Evolutionary conservation across 1,140 invertebrate species (phyloP).

Genomic region (Aphaenogaster ashmeadi): DNA sequence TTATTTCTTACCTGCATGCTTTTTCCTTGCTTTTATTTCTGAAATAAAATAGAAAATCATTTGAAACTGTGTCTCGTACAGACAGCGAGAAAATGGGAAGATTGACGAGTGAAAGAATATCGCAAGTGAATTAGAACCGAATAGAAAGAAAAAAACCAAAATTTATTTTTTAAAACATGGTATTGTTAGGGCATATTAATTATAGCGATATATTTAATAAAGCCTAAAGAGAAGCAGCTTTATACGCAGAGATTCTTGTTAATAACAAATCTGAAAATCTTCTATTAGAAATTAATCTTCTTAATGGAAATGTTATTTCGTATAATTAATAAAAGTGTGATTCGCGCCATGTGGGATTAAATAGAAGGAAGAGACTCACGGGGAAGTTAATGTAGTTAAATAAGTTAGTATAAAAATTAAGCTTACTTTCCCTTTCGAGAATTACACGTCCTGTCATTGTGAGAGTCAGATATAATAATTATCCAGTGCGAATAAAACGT

Average conservation of each 20-base stretch:
- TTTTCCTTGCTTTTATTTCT: constrained; percentile 92
- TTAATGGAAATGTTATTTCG: constrained; percentile 12
- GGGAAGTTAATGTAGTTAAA: constrained; percentile 30
- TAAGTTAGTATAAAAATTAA: constrained; percentile 14
- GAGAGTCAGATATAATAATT: constrained; percentile 38
- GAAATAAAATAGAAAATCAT: constrained; percentile 86
- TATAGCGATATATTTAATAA: neutral
- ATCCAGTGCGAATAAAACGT: constrained; percentile 55
- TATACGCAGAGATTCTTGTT: neutral
- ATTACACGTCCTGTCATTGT: constrained; percentile 46
- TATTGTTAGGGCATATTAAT: constrained; percentile 14
- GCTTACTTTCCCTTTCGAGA: constrained; percentile 37
- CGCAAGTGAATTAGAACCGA: neutral
- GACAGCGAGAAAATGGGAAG: constrained; percentile 22
- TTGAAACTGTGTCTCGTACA: constrained; percentile 63
- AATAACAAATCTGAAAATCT: constrained; percentile 29
- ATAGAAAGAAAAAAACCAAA: neutral
- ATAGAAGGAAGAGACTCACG: neutral
- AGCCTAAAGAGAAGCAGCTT: neutral
- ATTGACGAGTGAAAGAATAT: neutral
- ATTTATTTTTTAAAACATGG: constrained; percentile 23
- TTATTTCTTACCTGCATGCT: constrained; percentile 89
- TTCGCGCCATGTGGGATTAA: neutral
- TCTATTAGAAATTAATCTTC: constrained; percentile 1
- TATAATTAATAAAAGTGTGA: constrained; percentile 3